Evolutionary conservation across 2,888 invertebrate species (phyloP), one percentile per base, ranked within the genome.

Genomic region (Dorcus parallelipipedus): DNA sequence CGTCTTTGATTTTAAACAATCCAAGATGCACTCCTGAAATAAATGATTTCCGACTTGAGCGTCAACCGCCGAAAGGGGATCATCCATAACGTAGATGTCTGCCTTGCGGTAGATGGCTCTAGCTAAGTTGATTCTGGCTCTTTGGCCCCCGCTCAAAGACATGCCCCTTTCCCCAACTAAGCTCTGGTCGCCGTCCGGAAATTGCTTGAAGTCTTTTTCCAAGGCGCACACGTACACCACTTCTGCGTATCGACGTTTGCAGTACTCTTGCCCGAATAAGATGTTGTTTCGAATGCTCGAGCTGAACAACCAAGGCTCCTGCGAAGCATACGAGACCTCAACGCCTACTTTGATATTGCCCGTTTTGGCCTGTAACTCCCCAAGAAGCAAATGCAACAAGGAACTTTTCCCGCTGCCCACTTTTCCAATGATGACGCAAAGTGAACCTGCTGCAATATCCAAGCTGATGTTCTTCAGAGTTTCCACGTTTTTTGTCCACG

Each of bases 361-460:
- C 2, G 69, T 79, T 67, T 38, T 63, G 10, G 70, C 59, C 9
- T 81, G 79, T 1, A 88, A 71, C 72, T 89, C 89, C 3, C 83
- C 82, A 20, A 89, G 78, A 17, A 88, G 74, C 41, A 84, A 71
- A 62, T 83, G 80, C 1, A 84, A 69, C 20, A 84, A 60, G 0
- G 82, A 81, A 64, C 76, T 79, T 75, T 88, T 95, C 71, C 95
- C 95, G 38, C 91, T 83, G 4, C 95, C 95, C n/a, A 95, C 94
- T 0, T 93, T 86, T n/a, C 95, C 95, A 61, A 95, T 89, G 10
- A 95, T 83, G 2, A 90, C 93, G 66, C 90, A 86, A 72, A 65
- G 77, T 75, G 23, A 75, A 73, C 83, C 83, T 79, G 68, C 67
- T 76, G 56, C 82, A 78, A 66, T 71, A 71, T 17, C 79, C 71